A percentile compares a stretch with the other conserved stretches of the same genome.
Conservation (phyloP, 2,797 vertebrate genomes). For the Lophura swinhoii region DNA sequence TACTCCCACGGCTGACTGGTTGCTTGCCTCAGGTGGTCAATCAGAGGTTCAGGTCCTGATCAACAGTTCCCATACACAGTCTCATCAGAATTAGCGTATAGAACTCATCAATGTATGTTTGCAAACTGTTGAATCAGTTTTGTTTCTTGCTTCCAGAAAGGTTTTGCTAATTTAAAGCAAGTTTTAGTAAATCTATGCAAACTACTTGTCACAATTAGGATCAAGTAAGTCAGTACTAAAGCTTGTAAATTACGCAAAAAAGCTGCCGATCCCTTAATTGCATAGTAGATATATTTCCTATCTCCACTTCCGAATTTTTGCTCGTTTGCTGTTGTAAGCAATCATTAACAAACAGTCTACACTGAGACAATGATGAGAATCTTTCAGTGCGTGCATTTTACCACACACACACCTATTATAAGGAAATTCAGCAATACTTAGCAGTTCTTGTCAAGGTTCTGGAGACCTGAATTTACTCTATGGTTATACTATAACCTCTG, state of each 20-base stretch:
- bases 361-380: not conserved
- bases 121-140: not conserved
- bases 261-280: not conserved
- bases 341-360: not conserved
- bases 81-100: no score
- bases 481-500: not conserved
- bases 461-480: not conserved
- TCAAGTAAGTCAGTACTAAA: no score
- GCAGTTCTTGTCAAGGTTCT: not conserved
- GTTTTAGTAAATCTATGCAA: not conserved
- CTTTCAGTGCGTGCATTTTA: not conserved
- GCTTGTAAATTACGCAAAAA: not conserved
- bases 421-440: not conserved
- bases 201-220: not conserved
- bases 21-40: no score
- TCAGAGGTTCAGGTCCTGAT: no score
- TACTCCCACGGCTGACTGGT: no score
- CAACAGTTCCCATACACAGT: not conserved
- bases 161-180: not conserved
- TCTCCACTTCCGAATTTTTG: no score
- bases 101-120: not conserved
- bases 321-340: not conserved
- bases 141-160: not conserved
- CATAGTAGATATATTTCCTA: not conserved
- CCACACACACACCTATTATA: not conserved